Evolutionary conservation across 2,797 vertebrate genomes (phyloP), one percentile per base, ranked within the genome.

Genomic region (Arrhamphus sclerolepis): DNA sequence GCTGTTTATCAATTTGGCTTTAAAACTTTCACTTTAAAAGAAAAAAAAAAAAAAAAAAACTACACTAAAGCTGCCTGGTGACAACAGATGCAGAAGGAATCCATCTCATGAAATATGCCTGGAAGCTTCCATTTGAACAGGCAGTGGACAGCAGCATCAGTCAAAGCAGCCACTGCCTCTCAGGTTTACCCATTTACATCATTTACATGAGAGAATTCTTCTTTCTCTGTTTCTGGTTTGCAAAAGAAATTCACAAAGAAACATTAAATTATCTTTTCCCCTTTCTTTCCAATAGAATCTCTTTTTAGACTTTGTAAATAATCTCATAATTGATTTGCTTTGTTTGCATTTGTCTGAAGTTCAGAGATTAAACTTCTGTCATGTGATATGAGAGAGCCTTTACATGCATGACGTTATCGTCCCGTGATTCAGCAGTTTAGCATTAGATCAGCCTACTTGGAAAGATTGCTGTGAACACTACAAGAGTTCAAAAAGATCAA

Each of bases 71-170:
- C 59, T 74, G 63, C 43, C 52, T 53, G 59, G 80, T 73, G 48
- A 81, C 78, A 58, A 78, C 74, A 78, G 83, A 89, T 70, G 83
- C 74, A 88, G 78, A 88, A 81, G 75, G 49, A 78, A 90, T 90
- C 75, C 72, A 87, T 91, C 89, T 90, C 64, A 67, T 82, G 86
- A 89, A 90, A 83, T 87, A 85, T 88, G 86, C 75, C 84, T 75
- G 64, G 72, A 64, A 86, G 84, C 83, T 77, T 87, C 75, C 65
- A 82, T 90, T 85, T 81, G 64, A 87, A 81, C 78, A 78, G 66
- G 48, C 66, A 39, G 61, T 34, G 60, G 78, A 86, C 80, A 86
- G 70, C 57, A 28, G 60, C 78, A 86, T 90, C 75, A 66, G 56
- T 91, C 88, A 91, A 61, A 19, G 62, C 64, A 70, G 58, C 28